These are phyloP conservation scores for Tupaia chinensis DNA, from an alignment of 2,113 vertebrate genomes.

Conservation along the genomic window DNA sequence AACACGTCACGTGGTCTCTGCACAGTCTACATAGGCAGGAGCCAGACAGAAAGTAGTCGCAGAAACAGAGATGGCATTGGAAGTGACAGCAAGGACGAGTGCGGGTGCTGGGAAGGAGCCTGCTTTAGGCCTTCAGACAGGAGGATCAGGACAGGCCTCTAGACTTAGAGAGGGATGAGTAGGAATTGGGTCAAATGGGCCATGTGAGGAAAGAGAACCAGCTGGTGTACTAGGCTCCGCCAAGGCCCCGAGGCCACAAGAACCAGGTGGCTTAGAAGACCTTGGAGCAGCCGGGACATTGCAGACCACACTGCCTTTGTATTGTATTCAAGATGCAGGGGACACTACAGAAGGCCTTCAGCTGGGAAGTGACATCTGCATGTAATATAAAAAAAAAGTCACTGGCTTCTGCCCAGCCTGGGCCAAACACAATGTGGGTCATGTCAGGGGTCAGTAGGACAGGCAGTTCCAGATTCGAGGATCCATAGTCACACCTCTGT, in stretches of 20 bases:
- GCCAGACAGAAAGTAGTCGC: background rate
- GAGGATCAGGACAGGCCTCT: background rate
- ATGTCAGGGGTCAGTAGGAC: background rate
- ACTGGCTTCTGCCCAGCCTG: background rate
- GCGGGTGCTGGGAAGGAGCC: too few relatives aligned
- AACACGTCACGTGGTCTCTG: too few relatives aligned
- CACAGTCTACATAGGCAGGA: background rate
- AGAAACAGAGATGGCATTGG: background rate
- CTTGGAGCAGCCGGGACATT: background rate
- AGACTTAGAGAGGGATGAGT: background rate
- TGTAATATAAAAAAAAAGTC: background rate
- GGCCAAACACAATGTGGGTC: background rate
- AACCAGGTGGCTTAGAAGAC: background rate
- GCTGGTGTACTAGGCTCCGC: background rate
- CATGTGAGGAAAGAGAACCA: background rate
- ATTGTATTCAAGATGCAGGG: background rate
- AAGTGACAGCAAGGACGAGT: background rate
- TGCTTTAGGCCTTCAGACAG: rapidly evolving
- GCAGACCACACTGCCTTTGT: background rate
- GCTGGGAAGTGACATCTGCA: background rate
- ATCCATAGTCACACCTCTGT: background rate
- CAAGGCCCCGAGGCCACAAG: background rate
- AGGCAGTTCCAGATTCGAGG: background rate
- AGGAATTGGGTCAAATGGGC: background rate
- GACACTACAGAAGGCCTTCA: background rate